These are phyloP conservation scores for Platypus cylindrus DNA, from an alignment of 2,888 invertebrate species.

Conservation along the genomic window DNA sequence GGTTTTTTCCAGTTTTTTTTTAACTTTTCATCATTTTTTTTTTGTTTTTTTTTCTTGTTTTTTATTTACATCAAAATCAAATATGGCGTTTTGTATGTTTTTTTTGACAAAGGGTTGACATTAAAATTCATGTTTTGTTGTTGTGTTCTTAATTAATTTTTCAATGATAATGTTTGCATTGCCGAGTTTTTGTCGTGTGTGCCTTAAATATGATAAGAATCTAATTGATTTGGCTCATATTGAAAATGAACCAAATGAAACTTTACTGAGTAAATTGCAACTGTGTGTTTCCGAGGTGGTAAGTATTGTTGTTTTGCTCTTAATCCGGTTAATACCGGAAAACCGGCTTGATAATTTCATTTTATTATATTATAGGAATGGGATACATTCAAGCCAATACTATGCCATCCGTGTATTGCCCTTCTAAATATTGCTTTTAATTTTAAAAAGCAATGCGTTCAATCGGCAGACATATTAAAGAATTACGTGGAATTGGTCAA, in stretches of 20 bases:
- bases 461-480: constrained; percentile 27
- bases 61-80: constrained; percentile 16
- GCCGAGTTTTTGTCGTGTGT: constrained; percentile 33
- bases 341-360: constrained; percentile 8
- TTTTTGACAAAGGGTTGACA: constrained; percentile 29
- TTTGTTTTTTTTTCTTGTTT: too few species aligned
- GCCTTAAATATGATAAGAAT: constrained; percentile 30
- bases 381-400: constrained; percentile 27
- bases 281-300: constrained; percentile 34
- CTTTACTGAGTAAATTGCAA: constrained; percentile 30
- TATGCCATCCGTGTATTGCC: constrained; percentile 31
- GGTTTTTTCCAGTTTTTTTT: too few species aligned
- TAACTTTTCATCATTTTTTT: too few species aligned
- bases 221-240: constrained; percentile 30
- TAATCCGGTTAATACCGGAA: too few species aligned
- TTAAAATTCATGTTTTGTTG: constrained; percentile 16
- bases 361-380: constrained; percentile 28
- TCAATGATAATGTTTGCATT: constrained; percentile 29
- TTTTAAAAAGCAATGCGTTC: constrained; percentile 31
- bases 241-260: constrained; percentile 29
- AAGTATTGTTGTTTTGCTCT: constrained; percentile 18
- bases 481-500: constrained; percentile 27
- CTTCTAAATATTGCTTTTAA: constrained; percentile 29
- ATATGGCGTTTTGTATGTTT: constrained; percentile 29
- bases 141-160: constrained; percentile 18